Percentiles rank a stretch among this genome's conserved stretches.
Conservation (phyloP, 1,140 invertebrate genomes). For the Zaprionus lachaisei region DNA sequence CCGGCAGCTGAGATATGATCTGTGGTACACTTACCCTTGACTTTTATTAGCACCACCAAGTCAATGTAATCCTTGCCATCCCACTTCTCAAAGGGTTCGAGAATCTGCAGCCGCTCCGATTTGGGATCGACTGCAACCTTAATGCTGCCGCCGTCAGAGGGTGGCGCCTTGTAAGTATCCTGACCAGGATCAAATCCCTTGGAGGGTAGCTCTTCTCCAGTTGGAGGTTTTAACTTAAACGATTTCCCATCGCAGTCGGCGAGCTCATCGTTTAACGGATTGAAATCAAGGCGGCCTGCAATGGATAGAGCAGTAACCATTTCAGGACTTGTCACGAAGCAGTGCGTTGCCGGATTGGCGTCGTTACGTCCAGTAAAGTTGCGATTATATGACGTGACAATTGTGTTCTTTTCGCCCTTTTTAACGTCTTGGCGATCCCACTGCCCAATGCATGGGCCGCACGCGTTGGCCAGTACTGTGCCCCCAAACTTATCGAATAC, state of each 20-base stretch:
- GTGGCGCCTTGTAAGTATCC: slow-evolving; percentile 97
- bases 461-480: slow-evolving; percentile 97
- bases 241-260: slow-evolving; percentile 93
- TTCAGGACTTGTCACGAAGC: slow-evolving; percentile 99
- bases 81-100: slow-evolving; percentile 98
- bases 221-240: slow-evolving; percentile 95
- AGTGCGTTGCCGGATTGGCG: slow-evolving; percentile 99
- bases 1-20: slow-evolving; percentile 99
- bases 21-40: slow-evolving; percentile 99
- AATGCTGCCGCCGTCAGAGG: slow-evolving; percentile 85
- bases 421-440: slow-evolving; percentile 99
- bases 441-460: slow-evolving; percentile 99
- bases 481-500: slow-evolving; percentile 87
- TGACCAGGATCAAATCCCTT: slow-evolving; percentile 98
- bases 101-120: slow-evolving; percentile 96
- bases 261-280: slow-evolving; percentile 94
- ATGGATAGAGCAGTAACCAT: slow-evolving; percentile 97
- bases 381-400: slow-evolving; percentile 99
- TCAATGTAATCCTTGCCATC: slow-evolving; percentile 97
- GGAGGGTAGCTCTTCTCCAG: slow-evolving; percentile 95
- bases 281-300: slow-evolving; percentile 96
- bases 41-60: slow-evolving; percentile 97
- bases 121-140: slow-evolving; percentile 94
- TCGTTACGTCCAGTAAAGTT: slow-evolving; percentile 99
- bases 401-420: slow-evolving; percentile 99